phyloP scores from a whole-genome alignment of 2,888 invertebrate species.

The Adineta ricciae region DNA sequence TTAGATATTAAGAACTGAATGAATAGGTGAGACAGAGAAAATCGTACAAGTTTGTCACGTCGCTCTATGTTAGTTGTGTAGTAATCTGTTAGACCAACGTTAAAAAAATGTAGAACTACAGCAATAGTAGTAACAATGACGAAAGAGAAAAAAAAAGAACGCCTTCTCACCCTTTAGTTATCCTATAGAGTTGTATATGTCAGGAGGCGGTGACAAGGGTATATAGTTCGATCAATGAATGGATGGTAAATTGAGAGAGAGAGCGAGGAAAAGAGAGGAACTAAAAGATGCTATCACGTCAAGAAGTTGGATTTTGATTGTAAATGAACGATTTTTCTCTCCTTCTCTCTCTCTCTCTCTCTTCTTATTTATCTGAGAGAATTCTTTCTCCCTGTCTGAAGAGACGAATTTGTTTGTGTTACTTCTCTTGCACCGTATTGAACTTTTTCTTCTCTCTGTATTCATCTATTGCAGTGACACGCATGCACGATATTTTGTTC shows the following conservation, averaged over 20 bases:
- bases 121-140: not conserved
- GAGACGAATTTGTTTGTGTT: not conserved
- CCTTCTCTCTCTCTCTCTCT: not conserved
- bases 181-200: not conserved
- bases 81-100: slow-evolving; percentile 5
- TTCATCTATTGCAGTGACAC: not conserved
- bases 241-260: not conserved
- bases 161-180: not conserved
- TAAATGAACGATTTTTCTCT: not conserved
- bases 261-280: not conserved
- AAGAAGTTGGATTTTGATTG: slow-evolving; percentile 1
- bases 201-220: not conserved
- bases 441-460: not conserved
- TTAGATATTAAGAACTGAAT: not conserved
- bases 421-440: not conserved
- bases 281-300: not conserved
- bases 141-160: not conserved
- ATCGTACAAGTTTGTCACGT: not conserved
- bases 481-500: not conserved
- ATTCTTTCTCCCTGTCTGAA: not conserved
- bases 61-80: not conserved
- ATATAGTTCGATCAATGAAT: not conserved
- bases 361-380: slow-evolving; percentile 3
- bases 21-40: slow-evolving; percentile 5
- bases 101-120: not conserved